phyloP scores from a whole-genome alignment of 2,797 vertebrate species.

The Yasuhikotakia modesta region DNA sequence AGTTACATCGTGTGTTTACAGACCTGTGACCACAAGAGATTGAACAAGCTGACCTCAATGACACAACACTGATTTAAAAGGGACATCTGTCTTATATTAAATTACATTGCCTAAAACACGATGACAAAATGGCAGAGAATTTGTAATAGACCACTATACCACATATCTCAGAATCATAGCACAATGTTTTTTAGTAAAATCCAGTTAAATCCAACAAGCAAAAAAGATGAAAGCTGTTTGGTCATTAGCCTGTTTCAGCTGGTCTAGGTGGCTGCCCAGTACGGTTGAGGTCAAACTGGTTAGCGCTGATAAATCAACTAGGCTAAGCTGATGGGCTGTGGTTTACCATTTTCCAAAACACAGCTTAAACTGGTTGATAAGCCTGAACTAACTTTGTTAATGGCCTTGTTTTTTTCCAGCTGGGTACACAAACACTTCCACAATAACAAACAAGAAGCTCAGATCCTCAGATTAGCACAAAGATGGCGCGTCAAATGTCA shows the following conservation, averaged over 20 bases:
- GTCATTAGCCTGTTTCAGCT: not conserved
- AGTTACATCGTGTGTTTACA: too few species aligned
- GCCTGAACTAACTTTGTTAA: not conserved
- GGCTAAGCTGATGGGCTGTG: not conserved
- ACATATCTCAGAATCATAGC: too few species aligned
- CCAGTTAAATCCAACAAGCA: not conserved
- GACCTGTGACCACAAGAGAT: too few species aligned
- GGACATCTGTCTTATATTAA: too few species aligned
- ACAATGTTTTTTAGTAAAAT: not conserved
- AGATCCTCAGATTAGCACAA: constrained; percentile 21
- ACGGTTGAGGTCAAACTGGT: not conserved
- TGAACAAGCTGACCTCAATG: too few species aligned
- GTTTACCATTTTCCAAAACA: not conserved
- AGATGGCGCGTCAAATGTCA: constrained; percentile 46
- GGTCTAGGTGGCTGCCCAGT: not conserved
- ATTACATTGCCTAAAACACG: too few species aligned
- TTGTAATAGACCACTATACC: too few species aligned
- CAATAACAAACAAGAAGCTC: constrained; percentile 2
- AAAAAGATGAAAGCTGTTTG: not conserved
- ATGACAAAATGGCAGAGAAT: too few species aligned
- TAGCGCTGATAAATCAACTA: not conserved
- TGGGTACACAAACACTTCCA: not conserved
- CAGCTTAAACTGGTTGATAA: not conserved
- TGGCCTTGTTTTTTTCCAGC: not conserved
- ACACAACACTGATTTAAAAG: too few species aligned